Base-by-base conservation (phyloP, 2,888 invertebrate species). In the Leucoma salicis region DNA sequence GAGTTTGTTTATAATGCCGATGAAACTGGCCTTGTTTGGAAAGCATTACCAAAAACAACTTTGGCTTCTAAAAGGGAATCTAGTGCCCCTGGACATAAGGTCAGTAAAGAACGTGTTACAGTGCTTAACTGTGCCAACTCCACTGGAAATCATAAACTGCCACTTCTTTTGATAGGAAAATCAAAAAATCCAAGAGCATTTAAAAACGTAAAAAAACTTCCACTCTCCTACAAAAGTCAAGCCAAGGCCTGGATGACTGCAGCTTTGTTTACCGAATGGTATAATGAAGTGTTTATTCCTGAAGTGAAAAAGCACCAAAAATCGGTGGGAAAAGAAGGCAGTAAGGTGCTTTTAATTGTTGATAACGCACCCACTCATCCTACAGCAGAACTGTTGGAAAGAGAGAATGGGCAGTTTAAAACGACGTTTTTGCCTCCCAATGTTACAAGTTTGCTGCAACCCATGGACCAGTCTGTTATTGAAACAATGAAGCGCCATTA, bases 141-240 rank as follows among this genome's bases (percentile, higher is more conserved):
- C 13, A 29, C 12, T 13, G 29, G 29, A 29, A 29, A 12, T 2
- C 29, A 54, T 45, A 41, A 40, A 50, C 42, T 51, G 42, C 50
- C 54, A 49, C 48, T 54, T 39, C 53, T 49, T 46, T 39, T 54
- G 39, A 39, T 39, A 27, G 33, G 33, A 15, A 39, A 21, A 39
- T 39, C 33, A 39, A 38, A 18, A 46, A 57, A 54, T 40, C 29
- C 54, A 46, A 42, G 54, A 37, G 36, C 38, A 31, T 54, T 59
- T 41, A 54, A 53, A 53, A 50, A 54, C 48, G 52, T 38, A 31
- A 52, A 48, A 46, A 39, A 18, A 33, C n/a, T n/a, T n/a, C 47
- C 49, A 41, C 41, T 53, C 47, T 41, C 47, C 37, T 53, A 53
- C 45, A 41, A 34, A 18, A 33, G 18, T 18, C 47, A 51, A 51